Conservation (phyloP, 2,888 invertebrate genomes). For the Cosmorhoe ocellata region DNA sequence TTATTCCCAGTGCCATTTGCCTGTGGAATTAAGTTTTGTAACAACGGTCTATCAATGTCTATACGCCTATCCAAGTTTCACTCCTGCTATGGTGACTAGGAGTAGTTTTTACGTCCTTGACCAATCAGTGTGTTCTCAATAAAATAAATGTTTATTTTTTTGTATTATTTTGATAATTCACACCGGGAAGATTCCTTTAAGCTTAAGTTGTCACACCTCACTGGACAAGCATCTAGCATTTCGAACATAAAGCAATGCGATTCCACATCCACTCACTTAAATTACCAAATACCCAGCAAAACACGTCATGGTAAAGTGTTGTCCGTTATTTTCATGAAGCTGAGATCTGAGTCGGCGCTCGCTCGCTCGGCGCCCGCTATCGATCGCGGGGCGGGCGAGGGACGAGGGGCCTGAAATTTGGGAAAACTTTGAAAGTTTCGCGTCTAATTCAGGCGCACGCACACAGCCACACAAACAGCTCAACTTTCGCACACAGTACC, state of each 20-base stretch:
- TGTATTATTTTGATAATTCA: too few species aligned
- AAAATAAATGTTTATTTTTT: background rate
- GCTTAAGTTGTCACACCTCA: conserved; percentile 4
- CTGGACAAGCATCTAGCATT: conserved; percentile 8
- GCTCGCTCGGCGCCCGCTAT: conserved; percentile 72
- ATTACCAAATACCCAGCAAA: conserved; percentile 56
- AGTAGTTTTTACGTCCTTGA: too few species aligned
- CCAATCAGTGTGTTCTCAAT: background rate
- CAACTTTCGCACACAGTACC: conserved; percentile 62
- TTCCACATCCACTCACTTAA: conserved; percentile 50
- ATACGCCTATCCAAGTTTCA: background rate
- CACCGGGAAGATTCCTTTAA: background rate
- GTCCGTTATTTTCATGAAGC: conserved; percentile 77
- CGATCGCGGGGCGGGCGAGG: conserved; percentile 64
- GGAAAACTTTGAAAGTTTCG: conserved; percentile 83
- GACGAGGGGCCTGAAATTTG: conserved; percentile 77
- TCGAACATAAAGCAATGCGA: conserved; percentile 37
- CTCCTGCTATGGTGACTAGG: too few species aligned
- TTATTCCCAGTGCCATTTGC: conserved; percentile 51
- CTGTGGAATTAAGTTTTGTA: conserved; percentile 39
- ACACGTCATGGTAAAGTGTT: conserved; percentile 73
- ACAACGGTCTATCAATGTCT: conserved; percentile 31
- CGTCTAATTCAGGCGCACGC: conserved; percentile 83
- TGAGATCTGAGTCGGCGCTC: conserved; percentile 63
- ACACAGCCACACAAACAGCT: conserved; percentile 63